These are phyloP conservation scores for Cenopis cana DNA, from an alignment of 2,888 invertebrate species.

Conservation along the genomic window DNA sequence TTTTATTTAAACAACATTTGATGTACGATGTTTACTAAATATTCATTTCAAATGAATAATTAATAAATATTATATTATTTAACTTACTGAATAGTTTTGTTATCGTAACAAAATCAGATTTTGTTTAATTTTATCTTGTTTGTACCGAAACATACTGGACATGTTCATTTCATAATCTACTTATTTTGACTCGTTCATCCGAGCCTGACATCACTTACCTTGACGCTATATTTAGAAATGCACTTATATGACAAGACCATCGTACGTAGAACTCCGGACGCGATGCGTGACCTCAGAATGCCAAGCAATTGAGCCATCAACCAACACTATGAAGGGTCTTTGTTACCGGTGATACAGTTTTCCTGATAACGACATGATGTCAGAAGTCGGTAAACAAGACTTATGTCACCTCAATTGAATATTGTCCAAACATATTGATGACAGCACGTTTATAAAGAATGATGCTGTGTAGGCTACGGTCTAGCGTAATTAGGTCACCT, in stretches of 20 bases:
- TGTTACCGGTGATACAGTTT: slow-evolving; percentile 55
- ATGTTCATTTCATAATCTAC: neutral
- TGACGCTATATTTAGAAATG: slow-evolving; percentile 75
- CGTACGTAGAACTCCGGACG: slow-evolving; percentile 54
- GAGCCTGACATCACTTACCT: slow-evolving; percentile 69
- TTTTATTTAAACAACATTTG: no score
- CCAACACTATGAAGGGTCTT: slow-evolving; percentile 55
- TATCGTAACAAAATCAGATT: no score
- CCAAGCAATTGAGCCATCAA: slow-evolving; percentile 51
- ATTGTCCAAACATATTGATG: slow-evolving; percentile 44
- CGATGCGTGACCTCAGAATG: slow-evolving; percentile 57
- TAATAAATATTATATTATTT: no score
- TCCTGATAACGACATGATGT: slow-evolving; percentile 68
- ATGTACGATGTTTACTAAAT: no score
- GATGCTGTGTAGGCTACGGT: slow-evolving; percentile 36
- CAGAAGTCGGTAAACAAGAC: slow-evolving; percentile 62
- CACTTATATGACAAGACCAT: slow-evolving; percentile 59
- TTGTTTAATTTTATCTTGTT: no score
- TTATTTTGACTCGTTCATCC: slow-evolving; percentile 43
- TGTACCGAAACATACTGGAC: no score
- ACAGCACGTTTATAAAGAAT: slow-evolving; percentile 20
- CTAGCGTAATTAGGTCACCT: slow-evolving; percentile 43
- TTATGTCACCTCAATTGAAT: slow-evolving; percentile 53
- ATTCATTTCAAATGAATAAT: no score
- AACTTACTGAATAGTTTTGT: no score